A percentile compares a stretch with the other conserved stretches of the same genome.
Evolutionary conservation across 2,113 vertebrate species (phyloP).

Genomic region (Lynx canadensis): DNA sequence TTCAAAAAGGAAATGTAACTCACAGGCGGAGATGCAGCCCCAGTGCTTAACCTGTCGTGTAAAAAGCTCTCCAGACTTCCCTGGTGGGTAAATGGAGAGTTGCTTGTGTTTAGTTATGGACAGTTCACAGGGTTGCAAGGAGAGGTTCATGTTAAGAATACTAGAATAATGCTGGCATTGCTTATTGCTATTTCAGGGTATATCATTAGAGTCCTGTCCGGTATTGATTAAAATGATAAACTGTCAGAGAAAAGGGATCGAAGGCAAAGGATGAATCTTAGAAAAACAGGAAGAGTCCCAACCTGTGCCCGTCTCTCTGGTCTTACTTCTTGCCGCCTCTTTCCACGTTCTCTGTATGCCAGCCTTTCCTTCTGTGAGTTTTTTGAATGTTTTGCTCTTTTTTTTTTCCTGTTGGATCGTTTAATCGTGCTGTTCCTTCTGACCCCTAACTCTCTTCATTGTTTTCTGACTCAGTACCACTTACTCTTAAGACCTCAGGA

Average conservation of each 20-base stretch:
- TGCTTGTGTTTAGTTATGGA: neutral
- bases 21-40: neutral
- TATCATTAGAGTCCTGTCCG: neutral
- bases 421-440: neutral
- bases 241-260: neutral
- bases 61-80: neutral
- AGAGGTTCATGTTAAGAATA: neutral
- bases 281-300: neutral
- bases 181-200: neutral
- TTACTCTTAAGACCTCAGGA: neutral
- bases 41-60: neutral
- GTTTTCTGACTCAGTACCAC: neutral
- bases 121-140: neutral
- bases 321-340: neutral
- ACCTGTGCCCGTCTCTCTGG: neutral
- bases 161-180: neutral
- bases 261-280: neutral
- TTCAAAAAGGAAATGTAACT: neutral
- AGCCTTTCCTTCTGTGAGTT: neutral
- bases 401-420: neutral
- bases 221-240: conserved; percentile 6
- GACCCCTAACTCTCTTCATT: neutral
- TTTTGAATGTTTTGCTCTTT: neutral
- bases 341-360: neutral
- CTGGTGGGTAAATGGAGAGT: neutral